Evolutionary conservation across 2,113 vertebrate species (phyloP), one percentile per base, ranked within the genome.

Genomic region (Phaethon lepturus): DNA sequence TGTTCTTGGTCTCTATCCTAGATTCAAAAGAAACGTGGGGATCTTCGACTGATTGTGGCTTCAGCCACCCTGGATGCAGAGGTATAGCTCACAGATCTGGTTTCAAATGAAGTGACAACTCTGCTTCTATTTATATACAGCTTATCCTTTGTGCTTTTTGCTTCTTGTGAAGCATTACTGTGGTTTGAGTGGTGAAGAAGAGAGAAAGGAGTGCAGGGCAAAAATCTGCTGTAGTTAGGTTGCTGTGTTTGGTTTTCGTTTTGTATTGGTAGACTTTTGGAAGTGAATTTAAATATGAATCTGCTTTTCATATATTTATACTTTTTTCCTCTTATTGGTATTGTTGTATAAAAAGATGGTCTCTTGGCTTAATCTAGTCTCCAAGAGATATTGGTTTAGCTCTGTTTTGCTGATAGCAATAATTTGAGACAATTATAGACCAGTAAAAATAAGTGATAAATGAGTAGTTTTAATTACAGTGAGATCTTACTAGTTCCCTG

Each of bases 1-100:
- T 88, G n/a, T 66, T 96, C 40, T 72, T 92, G 50, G 7, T 91
- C 28, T 97, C 38, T 92, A 2, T 60, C 20, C 47, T 87, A 99
- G 99, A 98, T 99, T 98, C 99, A 99, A 93, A 99, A 99, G 98
- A 99, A 99, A 87, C 98, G 99, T 89, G 98, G 98, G 66, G 99
- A 99, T 96, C 98, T 99, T 91, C 98, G 99, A 35, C 88, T 99
- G 95, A 99, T 99, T 58, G 99, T 99, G 60, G 99, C 99, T 74
- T 99, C 99, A 63, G 99, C 99, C 44, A 99, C 99, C n/a, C 97
- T 99, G 97, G 99, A 99, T 96, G 99, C 99, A 88, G 99, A 99
- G 99, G 99, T 99, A 98, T 77, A 78, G 59, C 63, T 72, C 42
- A 4, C 35, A 10, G 40, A 4, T 64, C 71, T 59, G 33, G 15